phyloP scores from a whole-genome alignment of 2,797 vertebrate genomes.

The Xenentodon cancila region DNA sequence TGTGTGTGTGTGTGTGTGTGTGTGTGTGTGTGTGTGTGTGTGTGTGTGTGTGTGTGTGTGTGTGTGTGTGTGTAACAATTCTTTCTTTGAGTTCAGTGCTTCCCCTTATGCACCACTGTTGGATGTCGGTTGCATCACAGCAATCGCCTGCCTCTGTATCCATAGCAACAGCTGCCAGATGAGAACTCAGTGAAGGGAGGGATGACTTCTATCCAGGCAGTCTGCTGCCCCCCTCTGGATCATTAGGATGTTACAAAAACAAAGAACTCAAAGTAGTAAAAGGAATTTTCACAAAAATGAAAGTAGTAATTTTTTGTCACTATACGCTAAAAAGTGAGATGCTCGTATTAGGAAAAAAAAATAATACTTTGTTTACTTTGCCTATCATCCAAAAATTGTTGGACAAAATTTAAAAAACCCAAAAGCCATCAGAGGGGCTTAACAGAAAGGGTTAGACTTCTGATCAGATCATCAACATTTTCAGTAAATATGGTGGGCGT shows the following conservation, averaged over 20 bases:
- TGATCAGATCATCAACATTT: no score
- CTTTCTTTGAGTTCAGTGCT: constrained; percentile 72
- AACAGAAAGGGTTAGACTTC: no score
- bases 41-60: constrained; percentile 32
- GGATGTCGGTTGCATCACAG: constrained; percentile 68
- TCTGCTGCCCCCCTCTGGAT: constrained; percentile 80
- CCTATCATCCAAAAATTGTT: no score
- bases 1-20: constrained; percentile 27
- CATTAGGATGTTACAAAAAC: constrained; percentile 62
- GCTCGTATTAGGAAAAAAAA: no score
- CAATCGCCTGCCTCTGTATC: constrained; percentile 69
- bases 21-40: constrained; percentile 23
- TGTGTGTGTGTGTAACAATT: constrained; percentile 26
- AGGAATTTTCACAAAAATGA: no score
- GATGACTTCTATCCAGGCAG: constrained; percentile 32
- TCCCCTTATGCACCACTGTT: constrained; percentile 66
- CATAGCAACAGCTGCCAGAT: constrained; percentile 80
- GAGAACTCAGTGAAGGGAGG: constrained; percentile 44
- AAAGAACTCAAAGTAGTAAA: constrained; percentile 15
- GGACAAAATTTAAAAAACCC: no score
- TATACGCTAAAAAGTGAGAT: no score
- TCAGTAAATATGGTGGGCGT: no score
- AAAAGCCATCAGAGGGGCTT: no score
- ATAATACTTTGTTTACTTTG: no score
- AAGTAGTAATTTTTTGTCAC: no score